phyloP scores from a whole-genome alignment of 1,140 invertebrate genomes.

The Drosophila biarmipes region DNA sequence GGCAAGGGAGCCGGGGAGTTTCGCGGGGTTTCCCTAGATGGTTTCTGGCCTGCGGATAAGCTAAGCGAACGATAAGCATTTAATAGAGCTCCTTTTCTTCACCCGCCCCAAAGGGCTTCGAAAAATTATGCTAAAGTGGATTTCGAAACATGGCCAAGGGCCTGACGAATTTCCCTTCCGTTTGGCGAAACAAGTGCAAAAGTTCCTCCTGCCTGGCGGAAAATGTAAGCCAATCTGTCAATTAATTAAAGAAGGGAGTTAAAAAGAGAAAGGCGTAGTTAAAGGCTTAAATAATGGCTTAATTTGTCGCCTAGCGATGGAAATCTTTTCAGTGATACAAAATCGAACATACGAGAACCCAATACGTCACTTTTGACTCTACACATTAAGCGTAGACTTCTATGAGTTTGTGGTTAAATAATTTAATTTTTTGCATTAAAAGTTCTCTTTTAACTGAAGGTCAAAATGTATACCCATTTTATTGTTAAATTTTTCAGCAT shows the following conservation, averaged over 20 bases:
- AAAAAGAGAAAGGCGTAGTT: constrained; percentile 2
- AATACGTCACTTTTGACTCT: too few species aligned
- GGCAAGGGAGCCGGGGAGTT: neutral
- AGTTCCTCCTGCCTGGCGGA: constrained; percentile 19
- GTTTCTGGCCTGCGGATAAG: constrained; percentile 34
- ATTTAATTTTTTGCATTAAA: too few species aligned
- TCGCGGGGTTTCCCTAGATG: neutral
- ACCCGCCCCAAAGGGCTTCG: constrained; percentile 3
- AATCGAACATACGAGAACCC: too few species aligned
- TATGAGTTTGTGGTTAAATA: too few species aligned
- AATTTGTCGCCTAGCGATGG: constrained; percentile 25
- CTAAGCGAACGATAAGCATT: constrained; percentile 69
- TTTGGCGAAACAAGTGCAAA: constrained; percentile 43
- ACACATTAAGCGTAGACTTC: too few species aligned
- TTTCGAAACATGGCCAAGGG: constrained; percentile 63
- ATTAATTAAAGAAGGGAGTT: constrained; percentile 51
- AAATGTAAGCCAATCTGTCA: constrained; percentile 71
- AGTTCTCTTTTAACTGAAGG: too few species aligned
- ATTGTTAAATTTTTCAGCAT: too few species aligned
- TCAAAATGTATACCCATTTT: too few species aligned
- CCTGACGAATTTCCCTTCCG: constrained; percentile 54
- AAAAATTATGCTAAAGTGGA: constrained; percentile 78
- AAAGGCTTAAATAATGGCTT: constrained; percentile 19
- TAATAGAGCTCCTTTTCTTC: constrained; percentile 74
- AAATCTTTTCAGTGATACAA: neutral